Conservation (phyloP, 2,113 vertebrate species). For the Pseudopodoces humilis region DNA sequence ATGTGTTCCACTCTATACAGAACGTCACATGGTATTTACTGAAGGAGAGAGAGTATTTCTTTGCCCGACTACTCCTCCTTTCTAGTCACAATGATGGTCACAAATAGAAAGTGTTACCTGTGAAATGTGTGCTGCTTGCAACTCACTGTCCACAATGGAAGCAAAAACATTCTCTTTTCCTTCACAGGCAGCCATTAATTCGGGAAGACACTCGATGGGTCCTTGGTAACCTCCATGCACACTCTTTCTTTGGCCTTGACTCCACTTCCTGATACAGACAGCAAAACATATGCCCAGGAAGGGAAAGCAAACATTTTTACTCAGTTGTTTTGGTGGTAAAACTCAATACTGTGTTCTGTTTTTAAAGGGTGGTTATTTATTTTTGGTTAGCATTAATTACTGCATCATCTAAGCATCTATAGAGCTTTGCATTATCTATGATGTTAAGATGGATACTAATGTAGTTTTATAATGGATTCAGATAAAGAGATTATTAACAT, state of each 20-base stretch:
- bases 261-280: slow-evolving; percentile 80
- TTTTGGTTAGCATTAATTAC: not conserved
- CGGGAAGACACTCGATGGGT: slow-evolving; percentile 89
- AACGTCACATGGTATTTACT: not conserved
- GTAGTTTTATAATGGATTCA: slow-evolving; percentile 20
- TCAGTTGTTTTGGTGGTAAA: slow-evolving; percentile 20
- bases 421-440: not conserved
- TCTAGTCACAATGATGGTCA: not conserved
- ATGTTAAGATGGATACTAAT: not conserved
- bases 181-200: slow-evolving; percentile 87
- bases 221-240: slow-evolving; percentile 63
- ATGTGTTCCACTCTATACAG: not conserved
- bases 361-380: not conserved
- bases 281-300: not conserved
- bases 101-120: slow-evolving; percentile 78
- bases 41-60: not conserved
- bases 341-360: not conserved
- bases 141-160: slow-evolving; percentile 78
- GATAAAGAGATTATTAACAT: slow-evolving; percentile 35
- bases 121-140: slow-evolving; percentile 76
- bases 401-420: not conserved
- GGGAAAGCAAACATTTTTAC: slow-evolving; percentile 28
- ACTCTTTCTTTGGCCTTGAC: slow-evolving; percentile 65
- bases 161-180: slow-evolving; percentile 84
- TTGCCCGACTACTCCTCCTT: not conserved